phyloP scores from a whole-genome alignment of 1,140 invertebrate genomes.

The Dendroctonus valens region DNA sequence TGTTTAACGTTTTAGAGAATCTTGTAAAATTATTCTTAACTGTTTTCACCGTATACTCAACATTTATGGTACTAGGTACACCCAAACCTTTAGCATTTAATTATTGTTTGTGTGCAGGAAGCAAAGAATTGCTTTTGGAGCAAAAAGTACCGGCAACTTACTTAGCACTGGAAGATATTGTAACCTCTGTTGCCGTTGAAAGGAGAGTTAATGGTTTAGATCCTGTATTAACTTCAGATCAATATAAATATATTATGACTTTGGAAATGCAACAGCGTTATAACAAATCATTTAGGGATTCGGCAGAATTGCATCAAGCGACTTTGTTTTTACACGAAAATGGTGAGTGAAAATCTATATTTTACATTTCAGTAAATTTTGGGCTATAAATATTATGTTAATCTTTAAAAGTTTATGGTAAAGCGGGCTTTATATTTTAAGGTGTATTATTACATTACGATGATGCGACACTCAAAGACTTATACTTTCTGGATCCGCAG shows the following conservation, averaged over 20 bases:
- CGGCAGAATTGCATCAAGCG: slow-evolving; percentile 89
- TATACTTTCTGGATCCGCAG: slow-evolving; percentile 92
- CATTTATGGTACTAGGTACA: neutral
- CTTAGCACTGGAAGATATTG: slow-evolving; percentile 89
- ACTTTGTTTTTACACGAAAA: slow-evolving; percentile 97
- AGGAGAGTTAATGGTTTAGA: slow-evolving; percentile 65
- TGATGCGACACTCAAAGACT: slow-evolving; percentile 91
- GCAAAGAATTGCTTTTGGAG: slow-evolving; percentile 86
- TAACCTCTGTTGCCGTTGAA: slow-evolving; percentile 76
- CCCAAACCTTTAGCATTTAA: neutral
- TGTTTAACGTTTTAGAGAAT: neutral
- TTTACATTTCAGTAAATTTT: no score
- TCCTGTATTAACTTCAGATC: slow-evolving; percentile 85
- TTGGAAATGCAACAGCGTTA: slow-evolving; percentile 66
- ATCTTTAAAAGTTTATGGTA: no score
- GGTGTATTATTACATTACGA: slow-evolving; percentile 96
- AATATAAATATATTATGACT: slow-evolving; percentile 74
- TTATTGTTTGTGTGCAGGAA: slow-evolving; percentile 55
- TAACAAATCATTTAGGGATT: slow-evolving; percentile 78
- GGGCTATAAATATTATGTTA: no score
- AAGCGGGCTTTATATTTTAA: slow-evolving; percentile 44
- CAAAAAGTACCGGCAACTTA: slow-evolving; percentile 96
- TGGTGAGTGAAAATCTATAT: slow-evolving; percentile 56
- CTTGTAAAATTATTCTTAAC: slow-evolving; percentile 24
- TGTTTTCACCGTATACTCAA: neutral